Evolutionary conservation across 2,797 vertebrate species (phyloP).

Genomic region (Malurus leucopterus): DNA sequence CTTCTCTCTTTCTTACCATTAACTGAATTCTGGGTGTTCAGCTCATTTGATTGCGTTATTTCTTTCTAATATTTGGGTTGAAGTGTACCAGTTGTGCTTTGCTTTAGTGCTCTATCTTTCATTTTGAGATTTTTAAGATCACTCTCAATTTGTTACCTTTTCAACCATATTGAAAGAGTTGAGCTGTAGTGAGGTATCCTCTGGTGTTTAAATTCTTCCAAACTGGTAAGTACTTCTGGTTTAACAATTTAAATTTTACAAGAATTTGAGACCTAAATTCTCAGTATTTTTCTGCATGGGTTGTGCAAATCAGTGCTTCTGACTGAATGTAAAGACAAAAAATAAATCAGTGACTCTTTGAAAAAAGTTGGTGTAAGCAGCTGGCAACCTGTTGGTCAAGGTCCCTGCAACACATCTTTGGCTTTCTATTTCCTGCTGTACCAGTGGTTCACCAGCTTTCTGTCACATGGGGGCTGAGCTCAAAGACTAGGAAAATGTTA

Average conservation of each 20-base stretch:
- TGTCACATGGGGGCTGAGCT: not conserved
- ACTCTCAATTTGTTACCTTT: not conserved
- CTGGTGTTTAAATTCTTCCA: not conserved
- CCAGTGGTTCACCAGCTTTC: not conserved
- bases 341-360: not conserved
- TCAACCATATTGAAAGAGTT: not conserved
- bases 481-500: not conserved
- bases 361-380: not conserved
- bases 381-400: not conserved
- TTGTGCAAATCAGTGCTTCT: not conserved
- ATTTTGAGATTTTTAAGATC: not conserved
- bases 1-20: not conserved
- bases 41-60: not conserved
- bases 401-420: not conserved
- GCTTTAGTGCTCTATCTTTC: not conserved
- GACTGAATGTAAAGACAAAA: not conserved
- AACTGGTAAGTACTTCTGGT: not conserved
- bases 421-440: not conserved
- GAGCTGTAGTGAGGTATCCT: not conserved
- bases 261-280: not conserved
- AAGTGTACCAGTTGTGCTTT: not conserved
- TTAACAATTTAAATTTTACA: not conserved
- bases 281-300: not conserved
- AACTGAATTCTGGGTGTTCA: not conserved
- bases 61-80: not conserved